phyloP scores from a whole-genome alignment of 2,888 invertebrate species.

The Timandra comae region DNA sequence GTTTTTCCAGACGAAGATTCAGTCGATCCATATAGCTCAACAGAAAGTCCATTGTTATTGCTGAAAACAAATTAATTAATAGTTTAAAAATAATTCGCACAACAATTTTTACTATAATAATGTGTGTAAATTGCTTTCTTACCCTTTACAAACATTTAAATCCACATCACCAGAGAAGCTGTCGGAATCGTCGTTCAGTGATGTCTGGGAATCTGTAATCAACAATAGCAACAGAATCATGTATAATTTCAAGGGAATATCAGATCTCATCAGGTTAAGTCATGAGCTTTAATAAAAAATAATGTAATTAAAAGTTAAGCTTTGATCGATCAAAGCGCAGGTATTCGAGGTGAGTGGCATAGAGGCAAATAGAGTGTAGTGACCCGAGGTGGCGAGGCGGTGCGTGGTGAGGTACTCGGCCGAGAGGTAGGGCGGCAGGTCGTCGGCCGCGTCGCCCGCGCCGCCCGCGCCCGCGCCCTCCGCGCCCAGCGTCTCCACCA shows the following conservation, averaged over 20 bases:
- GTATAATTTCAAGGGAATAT: no score
- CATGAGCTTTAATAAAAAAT: no score
- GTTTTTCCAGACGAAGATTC: constrained; percentile 47
- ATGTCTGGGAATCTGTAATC: constrained; percentile 70
- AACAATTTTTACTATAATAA: no score
- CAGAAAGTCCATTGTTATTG: constrained; percentile 40
- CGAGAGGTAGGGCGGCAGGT: constrained; percentile 84
- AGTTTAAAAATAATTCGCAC: no score
- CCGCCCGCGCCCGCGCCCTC: constrained; percentile 76
- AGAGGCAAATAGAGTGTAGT: neutral
- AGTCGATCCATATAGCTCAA: constrained; percentile 38
- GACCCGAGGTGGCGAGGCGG: constrained; percentile 64
- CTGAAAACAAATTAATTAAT: constrained; percentile 38
- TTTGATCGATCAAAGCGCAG: no score
- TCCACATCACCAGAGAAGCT: constrained; percentile 59
- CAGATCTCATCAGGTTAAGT: no score
- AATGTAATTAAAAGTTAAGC: no score
- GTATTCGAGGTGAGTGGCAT: no score
- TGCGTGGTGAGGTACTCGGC: constrained; percentile 81
- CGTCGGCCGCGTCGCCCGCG: constrained; percentile 76
- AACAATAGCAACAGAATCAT: no score
- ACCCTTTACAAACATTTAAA: no score
- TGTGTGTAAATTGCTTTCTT: no score
- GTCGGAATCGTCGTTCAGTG: constrained; percentile 71
- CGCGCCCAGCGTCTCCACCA: constrained; percentile 87